A percentile compares a stretch with the other conserved stretches of the same genome.
Conservation (phyloP, 2,797 vertebrate species). For the Kryptopterus vitreolus region DNA sequence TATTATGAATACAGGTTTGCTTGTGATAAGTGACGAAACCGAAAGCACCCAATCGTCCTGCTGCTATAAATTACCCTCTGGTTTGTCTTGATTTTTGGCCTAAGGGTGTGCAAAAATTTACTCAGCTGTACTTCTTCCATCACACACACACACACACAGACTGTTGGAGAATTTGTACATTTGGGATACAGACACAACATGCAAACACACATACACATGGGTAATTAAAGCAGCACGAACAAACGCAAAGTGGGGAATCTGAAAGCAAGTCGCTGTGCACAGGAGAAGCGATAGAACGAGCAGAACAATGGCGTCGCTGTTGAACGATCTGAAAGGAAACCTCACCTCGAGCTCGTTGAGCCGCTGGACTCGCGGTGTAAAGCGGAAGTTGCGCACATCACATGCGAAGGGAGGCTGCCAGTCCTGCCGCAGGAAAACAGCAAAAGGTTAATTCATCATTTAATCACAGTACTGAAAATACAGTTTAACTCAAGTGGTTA, state of each 20-base stretch:
- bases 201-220: too few species aligned
- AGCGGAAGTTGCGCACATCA: conserved; percentile 94
- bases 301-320: background rate
- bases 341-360: conserved; percentile 96
- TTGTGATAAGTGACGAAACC: background rate
- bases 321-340: background rate
- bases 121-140: background rate
- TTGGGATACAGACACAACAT: too few species aligned
- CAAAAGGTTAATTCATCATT: background rate
- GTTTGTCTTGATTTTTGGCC: background rate
- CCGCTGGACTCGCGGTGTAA: conserved; percentile 93
- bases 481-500: too few species aligned
- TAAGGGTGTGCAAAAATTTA: background rate
- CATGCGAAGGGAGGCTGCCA: conserved; percentile 99
- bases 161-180: background rate
- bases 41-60: background rate
- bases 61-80: background rate
- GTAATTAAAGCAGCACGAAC: background rate
- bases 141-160: too few species aligned
- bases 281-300: background rate
- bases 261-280: background rate
- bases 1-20: background rate
- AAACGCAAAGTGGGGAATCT: background rate
- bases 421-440: conserved; percentile 73
- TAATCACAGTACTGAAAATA: background rate